A percentile compares a stretch with the other conserved stretches of the same genome.
These are phyloP conservation scores for Netelia inedita DNA, from an alignment of 2,888 invertebrate species.

Conservation along the genomic window DNA sequence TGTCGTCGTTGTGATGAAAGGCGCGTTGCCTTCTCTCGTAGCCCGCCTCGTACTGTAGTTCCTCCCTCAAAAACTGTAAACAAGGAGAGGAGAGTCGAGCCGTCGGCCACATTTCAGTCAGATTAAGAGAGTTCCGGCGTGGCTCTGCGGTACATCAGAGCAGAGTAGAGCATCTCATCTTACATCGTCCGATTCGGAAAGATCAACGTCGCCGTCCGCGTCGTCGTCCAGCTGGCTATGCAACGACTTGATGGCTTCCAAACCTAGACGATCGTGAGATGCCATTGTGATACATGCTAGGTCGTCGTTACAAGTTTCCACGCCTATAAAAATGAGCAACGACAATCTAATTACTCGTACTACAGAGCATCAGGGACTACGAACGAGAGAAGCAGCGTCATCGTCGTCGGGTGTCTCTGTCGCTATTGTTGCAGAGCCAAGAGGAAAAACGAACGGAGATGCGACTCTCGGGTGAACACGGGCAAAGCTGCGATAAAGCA, in stretches of 20 bases:
- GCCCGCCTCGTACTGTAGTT: conserved; percentile 97
- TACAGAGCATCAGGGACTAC: conserved; percentile 41
- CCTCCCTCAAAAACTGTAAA: conserved; percentile 96
- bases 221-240: conserved; percentile 99
- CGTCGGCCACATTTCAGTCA: conserved; percentile 9
- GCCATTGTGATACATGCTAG: conserved; percentile 90
- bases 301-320: conserved; percentile 89
- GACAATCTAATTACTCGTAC: conserved; percentile 66
- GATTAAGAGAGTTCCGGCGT: neutral
- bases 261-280: conserved; percentile 93
- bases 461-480: neutral
- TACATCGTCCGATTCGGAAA: conserved; percentile 99
- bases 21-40: conserved; percentile 96
- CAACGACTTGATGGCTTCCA: conserved; percentile 96
- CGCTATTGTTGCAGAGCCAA: neutral
- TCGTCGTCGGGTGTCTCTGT: conserved; percentile 13
- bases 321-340: conserved; percentile 70
- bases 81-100: conserved; percentile 66
- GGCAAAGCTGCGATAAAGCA: neutral
- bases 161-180: conserved; percentile 72
- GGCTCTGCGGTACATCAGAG: too few species aligned
- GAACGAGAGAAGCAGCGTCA: neutral
- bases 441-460: neutral
- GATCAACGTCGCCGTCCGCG: conserved; percentile 98
- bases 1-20: conserved; percentile 98